Evolutionary conservation across 2,797 vertebrate species (phyloP), one percentile per base, ranked within the genome.

Genomic region (Malurus leucopterus): DNA sequence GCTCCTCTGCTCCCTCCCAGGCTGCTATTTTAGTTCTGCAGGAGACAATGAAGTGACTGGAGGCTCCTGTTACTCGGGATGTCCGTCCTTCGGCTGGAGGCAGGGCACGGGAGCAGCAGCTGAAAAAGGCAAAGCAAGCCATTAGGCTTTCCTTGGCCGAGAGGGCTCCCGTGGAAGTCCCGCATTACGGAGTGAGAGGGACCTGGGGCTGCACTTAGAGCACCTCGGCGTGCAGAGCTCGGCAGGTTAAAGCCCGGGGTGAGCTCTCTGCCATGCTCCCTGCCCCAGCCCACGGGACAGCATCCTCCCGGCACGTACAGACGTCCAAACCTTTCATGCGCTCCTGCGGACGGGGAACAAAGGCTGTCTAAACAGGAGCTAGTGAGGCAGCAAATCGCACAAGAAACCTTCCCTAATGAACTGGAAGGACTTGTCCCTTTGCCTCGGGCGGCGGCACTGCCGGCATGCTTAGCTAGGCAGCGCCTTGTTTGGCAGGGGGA

Each of bases 381-480:
- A 91, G 86, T 73, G 94, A 95, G 94, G 94, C 92, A 90, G 94
- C 90, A 96, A 94, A 95, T 94, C 44, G 76, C 86, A 63, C 83
- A 58, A 94, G 94, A 93, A 95, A 79, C 94, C 86, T 93, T 95
- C 92, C 84, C 91, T 95, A 95, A 96, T 95, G 92, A 96, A 93
- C 87, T 94, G 94, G 95, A 95, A 96, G 84, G 89, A 85, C 94
- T 94, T 96, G 92, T 94, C 90, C 91, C 90, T 84, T 89, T 4
- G 89, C 94, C 94, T 75, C 10, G 7, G 80, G 95, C 80, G 1
- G 74, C 8, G 3, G 78, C 72, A 76, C 76, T 91, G 93, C 59
- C 5, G 4, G 78, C 51, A 5, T 61, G 70, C 88, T 93, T 74
- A 72, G 92, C 75, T 61, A 43, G 73, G 81, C 93, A 92, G 82